phyloP scores from a whole-genome alignment of 1,140 invertebrate genomes.

The Euura lappo region DNA sequence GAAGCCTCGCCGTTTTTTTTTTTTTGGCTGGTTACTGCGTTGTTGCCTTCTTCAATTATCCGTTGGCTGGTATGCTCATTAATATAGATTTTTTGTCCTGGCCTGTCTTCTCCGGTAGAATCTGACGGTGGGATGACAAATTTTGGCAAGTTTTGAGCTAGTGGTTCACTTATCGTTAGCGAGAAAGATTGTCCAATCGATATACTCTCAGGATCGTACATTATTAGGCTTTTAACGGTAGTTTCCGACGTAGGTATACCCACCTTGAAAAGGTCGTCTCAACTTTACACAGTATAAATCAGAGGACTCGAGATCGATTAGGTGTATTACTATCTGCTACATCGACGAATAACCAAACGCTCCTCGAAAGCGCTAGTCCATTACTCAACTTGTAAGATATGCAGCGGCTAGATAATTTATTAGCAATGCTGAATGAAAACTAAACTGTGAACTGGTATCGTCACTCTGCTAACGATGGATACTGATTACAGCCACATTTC shows the following conservation, averaged over 20 bases:
- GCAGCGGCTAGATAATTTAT: background rate
- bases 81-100: background rate
- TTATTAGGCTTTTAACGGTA: background rate
- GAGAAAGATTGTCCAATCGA: background rate
- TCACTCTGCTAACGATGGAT: background rate
- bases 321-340: background rate
- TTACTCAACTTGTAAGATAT: slow-evolving; percentile 1
- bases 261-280: background rate
- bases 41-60: background rate
- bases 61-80: background rate
- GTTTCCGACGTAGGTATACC: background rate
- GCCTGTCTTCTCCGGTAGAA: background rate
- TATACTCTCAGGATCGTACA: background rate
- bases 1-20: background rate
- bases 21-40: background rate
- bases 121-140: background rate
- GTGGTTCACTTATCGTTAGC: background rate
- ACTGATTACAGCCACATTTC: background rate
- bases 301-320: background rate
- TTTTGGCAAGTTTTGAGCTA: background rate
- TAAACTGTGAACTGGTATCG: background rate
- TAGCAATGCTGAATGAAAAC: slow-evolving; percentile 7
- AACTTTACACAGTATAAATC: background rate
- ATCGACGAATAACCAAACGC: background rate
- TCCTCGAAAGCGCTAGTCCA: background rate